Base-by-base conservation (phyloP, 2,113 vertebrate genomes). In the Notechis scutatus region DNA sequence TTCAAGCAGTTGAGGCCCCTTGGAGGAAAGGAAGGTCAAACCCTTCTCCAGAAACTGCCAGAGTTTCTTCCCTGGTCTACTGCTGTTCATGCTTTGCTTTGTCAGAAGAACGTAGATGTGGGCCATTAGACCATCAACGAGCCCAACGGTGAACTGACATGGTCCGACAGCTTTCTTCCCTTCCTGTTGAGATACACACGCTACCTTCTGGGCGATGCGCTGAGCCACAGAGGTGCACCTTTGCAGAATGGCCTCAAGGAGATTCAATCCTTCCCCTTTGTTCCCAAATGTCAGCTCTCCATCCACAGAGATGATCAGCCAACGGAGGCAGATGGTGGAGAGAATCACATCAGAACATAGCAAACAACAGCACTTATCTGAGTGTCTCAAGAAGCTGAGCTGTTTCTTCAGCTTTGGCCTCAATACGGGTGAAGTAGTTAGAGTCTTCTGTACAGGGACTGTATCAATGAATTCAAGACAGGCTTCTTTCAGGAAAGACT, bases 341-440 rank as follows among this genome's bases (percentile, higher is more conserved):
- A 99, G 97, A 0, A 95, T 90, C 1, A 98, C 97, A 91, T 98
- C 98, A 0, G 96, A 96, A 96, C 99, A 99, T 88, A 98, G 97
- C 0, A 93, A 91, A 92, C 99, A 99, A 21, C 20, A 29, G 90
- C 99, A 99, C 26, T 90, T 20, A 0, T 95, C 0, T 0, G 90
- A 45, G 50, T 99, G 99, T 0, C 81, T 87, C 69, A 99, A 96
- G 59, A 98, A 98, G 55, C 95, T 93, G 4, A 98, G 97, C 29
- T 88, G 96, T 23, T 94, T 96, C 74, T 88, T 97, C 39, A 94
- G 95, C 47, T 93, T 93, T 0, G 91, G 59, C 92, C 97, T 98
- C 23, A 99, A 96, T 11, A 97, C 91, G 0, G 99, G 99, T 0
- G 97, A 98, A 23, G 98, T 98, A 1, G 39, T 89, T 61, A 64